Evolutionary conservation across 2,888 invertebrate species (phyloP), one percentile per base, ranked within the genome.

Genomic region (Ceramica pisi): DNA sequence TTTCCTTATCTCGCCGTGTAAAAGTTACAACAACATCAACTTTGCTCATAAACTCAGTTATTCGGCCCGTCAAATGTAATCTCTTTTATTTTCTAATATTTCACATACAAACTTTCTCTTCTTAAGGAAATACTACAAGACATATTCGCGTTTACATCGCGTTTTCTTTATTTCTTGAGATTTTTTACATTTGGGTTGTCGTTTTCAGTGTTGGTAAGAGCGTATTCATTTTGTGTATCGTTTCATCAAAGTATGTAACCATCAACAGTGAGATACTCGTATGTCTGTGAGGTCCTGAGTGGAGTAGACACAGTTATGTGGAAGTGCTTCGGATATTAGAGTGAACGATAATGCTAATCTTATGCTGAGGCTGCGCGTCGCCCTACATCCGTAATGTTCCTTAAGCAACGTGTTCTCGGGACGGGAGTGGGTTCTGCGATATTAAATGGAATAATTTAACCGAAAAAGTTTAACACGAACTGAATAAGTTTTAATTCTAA

Each of bases 271-370:
- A 60, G 23, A 41, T 41, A 5, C 16, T 48, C n/a, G n/a, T n/a
- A 57, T 46, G 10, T 19, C 16, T 10, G 55, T 48, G 26, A 26
- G 44, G 35, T 65, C 14, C 69, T 21, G 56, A 53, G 26, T 38
- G 10, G n/a, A 66, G 63, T 41, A 63, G 44, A 19, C 31, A n/a
- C 35, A 23, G 48, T 53, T n/a, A 35, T 19, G 35, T 0, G n/a
- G 12, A 26, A 56, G 63, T 46, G 50, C 60, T 26, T 19, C 19
- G 46, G 62, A 16, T 57, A 44, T 81, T 41, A 71, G 14, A 60
- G 41, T n/a, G 35, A 71, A 81, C 62, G 63, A 31, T 66, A 70
- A 81, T 66, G 71, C 44, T 70, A 60, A 78, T 78, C 48, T 55
- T 46, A 75, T 46, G 48, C 41, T 21, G 75, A 10, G 16, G 60